Conservation (phyloP, 2,888 invertebrate species). For the Drosophila heteroneura region DNA sequence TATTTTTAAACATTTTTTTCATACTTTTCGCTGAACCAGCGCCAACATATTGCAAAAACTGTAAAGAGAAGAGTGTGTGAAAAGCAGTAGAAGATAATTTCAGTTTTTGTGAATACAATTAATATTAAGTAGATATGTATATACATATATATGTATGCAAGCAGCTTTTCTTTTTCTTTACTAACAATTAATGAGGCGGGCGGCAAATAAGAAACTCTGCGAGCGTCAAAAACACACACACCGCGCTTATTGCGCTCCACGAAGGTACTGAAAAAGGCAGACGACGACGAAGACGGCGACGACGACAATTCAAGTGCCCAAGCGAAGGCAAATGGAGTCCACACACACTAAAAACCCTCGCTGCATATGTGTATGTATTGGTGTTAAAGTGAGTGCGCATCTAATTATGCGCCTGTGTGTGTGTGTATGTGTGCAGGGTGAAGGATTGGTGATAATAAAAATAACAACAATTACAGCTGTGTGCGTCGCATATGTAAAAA, state of each 20-base stretch:
- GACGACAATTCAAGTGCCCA: conserved; percentile 55
- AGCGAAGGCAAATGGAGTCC: conserved; percentile 78
- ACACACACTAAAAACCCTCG: conserved; percentile 56
- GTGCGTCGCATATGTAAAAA: conserved; percentile 35
- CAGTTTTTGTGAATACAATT: conserved; percentile 25
- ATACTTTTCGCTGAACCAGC: conserved; percentile 75
- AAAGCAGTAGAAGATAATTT: conserved; percentile 31
- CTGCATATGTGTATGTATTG: conserved; percentile 9
- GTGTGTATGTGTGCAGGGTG: conserved; percentile 22
- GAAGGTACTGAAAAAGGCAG: conserved; percentile 74
- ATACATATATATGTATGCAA: conserved; percentile 8
- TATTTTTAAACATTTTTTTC: conserved; percentile 54
- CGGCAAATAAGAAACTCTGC: conserved; percentile 73
- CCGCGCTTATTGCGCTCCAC: conserved; percentile 76
- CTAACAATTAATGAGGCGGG: conserved; percentile 67
- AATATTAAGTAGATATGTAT: conserved; percentile 10
- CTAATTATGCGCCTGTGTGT: conserved; percentile 1
- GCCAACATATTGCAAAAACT: conserved; percentile 75
- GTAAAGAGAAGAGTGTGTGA: conserved; percentile 52
- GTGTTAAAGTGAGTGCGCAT: conserved; percentile 29
- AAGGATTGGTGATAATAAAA: conserved; percentile 61
- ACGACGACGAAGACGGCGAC: conserved; percentile 46
- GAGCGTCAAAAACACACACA: conserved; percentile 63
- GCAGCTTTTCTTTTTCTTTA: conserved; percentile 28
- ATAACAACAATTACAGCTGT: conserved; percentile 79